Conservation (phyloP, 2,113 vertebrate species). For the Limnothrissa miodon region DNA sequence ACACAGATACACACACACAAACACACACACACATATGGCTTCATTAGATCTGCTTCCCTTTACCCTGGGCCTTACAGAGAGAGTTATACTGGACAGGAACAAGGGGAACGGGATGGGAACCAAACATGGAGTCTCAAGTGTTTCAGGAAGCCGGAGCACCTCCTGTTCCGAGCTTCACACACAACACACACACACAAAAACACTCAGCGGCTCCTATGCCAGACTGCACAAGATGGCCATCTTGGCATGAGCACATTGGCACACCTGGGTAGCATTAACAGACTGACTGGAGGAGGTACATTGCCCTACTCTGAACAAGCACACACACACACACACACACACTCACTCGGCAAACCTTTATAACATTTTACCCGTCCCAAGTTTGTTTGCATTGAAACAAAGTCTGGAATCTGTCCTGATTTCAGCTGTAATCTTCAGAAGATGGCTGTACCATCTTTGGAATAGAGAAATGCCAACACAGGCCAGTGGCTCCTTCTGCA, state of each 20-base stretch:
- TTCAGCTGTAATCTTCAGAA: background rate
- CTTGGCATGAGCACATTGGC: background rate
- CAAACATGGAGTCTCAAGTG: background rate
- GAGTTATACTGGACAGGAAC: background rate
- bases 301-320: background rate
- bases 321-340: too few relatives aligned
- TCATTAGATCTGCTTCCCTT: background rate
- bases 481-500: background rate
- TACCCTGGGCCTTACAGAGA: background rate
- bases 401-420: background rate
- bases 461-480: background rate
- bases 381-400: background rate
- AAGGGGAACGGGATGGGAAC: background rate
- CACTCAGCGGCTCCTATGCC: background rate
- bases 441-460: background rate
- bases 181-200: background rate
- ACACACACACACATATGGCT: background rate
- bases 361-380: background rate
- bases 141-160: slow-evolving; percentile 28
- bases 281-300: background rate
- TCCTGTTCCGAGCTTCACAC: background rate
- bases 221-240: background rate
- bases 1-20: too few relatives aligned
- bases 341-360: background rate
- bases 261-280: background rate